Base-by-base conservation (phyloP, 2,888 invertebrate species). In the Drosophila anomelani region DNA sequence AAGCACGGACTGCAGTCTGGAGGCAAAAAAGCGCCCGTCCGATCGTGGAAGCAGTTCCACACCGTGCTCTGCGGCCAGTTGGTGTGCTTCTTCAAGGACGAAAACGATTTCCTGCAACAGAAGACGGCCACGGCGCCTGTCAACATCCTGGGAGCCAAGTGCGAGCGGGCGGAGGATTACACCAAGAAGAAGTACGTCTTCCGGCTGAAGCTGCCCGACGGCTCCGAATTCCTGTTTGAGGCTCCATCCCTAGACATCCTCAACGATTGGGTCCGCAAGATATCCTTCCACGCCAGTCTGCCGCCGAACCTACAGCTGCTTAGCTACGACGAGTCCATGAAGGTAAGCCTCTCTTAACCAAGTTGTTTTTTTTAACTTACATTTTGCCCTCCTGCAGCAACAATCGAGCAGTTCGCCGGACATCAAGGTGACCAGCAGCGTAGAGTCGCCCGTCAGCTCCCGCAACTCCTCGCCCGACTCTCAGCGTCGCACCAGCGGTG, bases 11-110 rank as follows among this genome's bases (percentile, higher is more conserved):
- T 98, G 0, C 97, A 97, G 68, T 96, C 96, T 72, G 98, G 98
- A 12, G 98, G 98, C 17, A 98, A 98, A 93, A 96, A 97, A 80
- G 98, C 99, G 0, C 96, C 98, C 0, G 97, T 98, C 7, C 94
- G 99, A 7, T 97, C 98, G 0, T 99, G 99, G 99, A 98, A 98
- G 89, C 95, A 95, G 62, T 97, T 97, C 93, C 97, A 98, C 93
- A 96, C 98, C 0, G 99, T 99, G 62, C 94, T 99, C 29, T 99
- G 98, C 91, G 99, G 99, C 0, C 99, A 99, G 92, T 93, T 99
- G 84, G 93, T 99, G 59, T 99, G 98, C 93, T 99, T 99, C 96
- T 99, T 99, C 94, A 96, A 98, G 91, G 98, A 98, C 91, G 96
- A 97, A 90, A 95, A 96, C 81, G 98, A 98, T 93, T 98, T 98